Evolutionary conservation across 2,888 invertebrate genomes (phyloP), one percentile per base, ranked within the genome.

Genomic region (Leistus spinibarbis): DNA sequence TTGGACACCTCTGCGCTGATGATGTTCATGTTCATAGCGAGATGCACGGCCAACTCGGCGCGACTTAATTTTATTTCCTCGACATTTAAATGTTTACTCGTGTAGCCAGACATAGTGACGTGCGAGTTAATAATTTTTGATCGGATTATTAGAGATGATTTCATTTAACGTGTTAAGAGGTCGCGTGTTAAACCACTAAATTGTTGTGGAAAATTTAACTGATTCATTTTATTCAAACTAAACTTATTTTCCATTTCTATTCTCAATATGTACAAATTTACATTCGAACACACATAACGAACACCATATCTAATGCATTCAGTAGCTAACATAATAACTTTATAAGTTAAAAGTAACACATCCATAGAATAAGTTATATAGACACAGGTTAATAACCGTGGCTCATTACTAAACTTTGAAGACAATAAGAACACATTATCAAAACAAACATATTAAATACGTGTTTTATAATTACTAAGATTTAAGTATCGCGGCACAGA

Each of bases 1-100:
- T 16, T 56, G 60, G 9, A 27, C 17, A 60, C 17, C 24, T n/a
- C 54, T 24, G 7, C 9, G 27, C 4, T 27, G 27, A 27, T 27
- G 40, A 2, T 40, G 40, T 10, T 40, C 10, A 40, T 40, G 40
- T 13, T 40, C 40, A 70, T 62, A 40, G 19, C 62, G 53, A 64
- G 71, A 65, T 71, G 65, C 65, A 71, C 54, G 71, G 64, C 64
- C 65, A 65, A 71, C 71, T 70, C 70, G n/a, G n/a, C 24, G 54
- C 20, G 54, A 17, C 63, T 71, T 71, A 64, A 71, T 65, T 56
- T 71, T 71, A 71, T 71, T 71, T 71, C 71, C 71, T 71, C 71
- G 53, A 62, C 70, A 22, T 63, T 70, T 70, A 70, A 70, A 70
- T 70, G 70, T 56, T 63, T 70, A 40, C 40, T 40, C 40, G 40